Conservation (phyloP, 2,797 vertebrate genomes). For the Phylloscopus collybita region DNA sequence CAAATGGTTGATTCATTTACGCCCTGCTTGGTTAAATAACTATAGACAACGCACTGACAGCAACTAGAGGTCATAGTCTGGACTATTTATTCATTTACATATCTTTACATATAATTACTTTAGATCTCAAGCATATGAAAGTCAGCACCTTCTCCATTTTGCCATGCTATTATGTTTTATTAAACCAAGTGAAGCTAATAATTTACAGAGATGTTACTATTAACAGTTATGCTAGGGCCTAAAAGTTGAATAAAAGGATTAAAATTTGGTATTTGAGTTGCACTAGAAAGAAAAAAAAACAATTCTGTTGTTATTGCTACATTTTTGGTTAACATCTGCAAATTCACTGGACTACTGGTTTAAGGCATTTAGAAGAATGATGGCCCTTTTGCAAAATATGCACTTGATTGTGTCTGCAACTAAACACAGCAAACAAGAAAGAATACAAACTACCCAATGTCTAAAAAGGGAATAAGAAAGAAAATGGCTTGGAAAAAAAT, state of each 20-base stretch:
- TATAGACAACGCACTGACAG: background rate
- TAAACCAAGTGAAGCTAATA: background rate
- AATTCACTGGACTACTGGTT: constrained; percentile 5
- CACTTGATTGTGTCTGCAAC: background rate
- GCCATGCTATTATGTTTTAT: background rate
- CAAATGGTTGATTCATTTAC: background rate
- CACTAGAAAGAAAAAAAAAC: background rate
- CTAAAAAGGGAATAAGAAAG: background rate
- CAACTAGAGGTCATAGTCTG: background rate
- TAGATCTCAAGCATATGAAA: background rate
- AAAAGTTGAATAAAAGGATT: background rate
- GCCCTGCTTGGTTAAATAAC: background rate
- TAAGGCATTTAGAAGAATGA: background rate
- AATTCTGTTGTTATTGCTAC: background rate
- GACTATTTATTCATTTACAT: background rate
- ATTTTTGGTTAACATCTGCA: constrained; percentile 30
- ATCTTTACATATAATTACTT: background rate
- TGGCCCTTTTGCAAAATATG: background rate
- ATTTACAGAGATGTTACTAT: background rate
- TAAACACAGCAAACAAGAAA: background rate
- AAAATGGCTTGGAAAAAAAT: background rate
- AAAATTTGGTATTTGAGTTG: background rate
- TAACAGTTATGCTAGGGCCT: background rate
- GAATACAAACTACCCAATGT: background rate
- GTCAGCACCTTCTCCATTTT: background rate